Base-by-base conservation (phyloP, 2,113 vertebrate genomes). In the Datnioides undecimradiatus region DNA sequence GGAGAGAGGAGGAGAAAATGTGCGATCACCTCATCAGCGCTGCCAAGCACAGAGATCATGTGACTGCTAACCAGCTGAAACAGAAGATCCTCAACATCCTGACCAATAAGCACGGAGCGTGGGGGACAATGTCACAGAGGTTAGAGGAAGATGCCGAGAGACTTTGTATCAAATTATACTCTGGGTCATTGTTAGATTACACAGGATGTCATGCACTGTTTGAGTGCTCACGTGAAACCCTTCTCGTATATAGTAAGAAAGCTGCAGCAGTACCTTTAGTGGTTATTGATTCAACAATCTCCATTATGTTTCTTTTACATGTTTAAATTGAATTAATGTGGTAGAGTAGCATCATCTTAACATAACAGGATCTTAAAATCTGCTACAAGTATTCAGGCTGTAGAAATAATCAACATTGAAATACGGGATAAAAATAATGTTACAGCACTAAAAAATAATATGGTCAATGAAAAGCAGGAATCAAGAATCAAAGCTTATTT, bases 31-130 rank as follows among this genome's bases (percentile, higher is more conserved):
- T 99, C 68, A 99, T 99, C 90, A 98, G 98, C n/a, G 98, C 98
- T 0, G 97, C 98, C 1, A 99, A 99, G 75, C 98, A 99, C 91
- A 93, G 98, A 64, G 98, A 99, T 82, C 98, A 99, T 0, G 98
- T 99, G 66, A 99, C 98, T 0, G 98, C 98, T 14, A 99, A 99
- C 90, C 98, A 99, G 83, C 95, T 99, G 78, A 99, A 99, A 76
- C 98, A 99, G 91, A 99, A 99, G 93, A 99, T 99, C 92, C 96
- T 99, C 68, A 99, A 99, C 91, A 99, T 99, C 70, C 92, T 99
- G 54, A 99, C 98, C 2, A 99, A 99, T 86, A 99, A 99, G 87
- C 98, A 99, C 0, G 98, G 98, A 27, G 98, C 98, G 2, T 99
- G 98, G 98, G 98, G 98, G 70, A 97, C 97, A 9, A 97, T 98